Evolutionary conservation across 2,888 invertebrate species (phyloP).

Genomic region (Drosophila prostipennis): DNA sequence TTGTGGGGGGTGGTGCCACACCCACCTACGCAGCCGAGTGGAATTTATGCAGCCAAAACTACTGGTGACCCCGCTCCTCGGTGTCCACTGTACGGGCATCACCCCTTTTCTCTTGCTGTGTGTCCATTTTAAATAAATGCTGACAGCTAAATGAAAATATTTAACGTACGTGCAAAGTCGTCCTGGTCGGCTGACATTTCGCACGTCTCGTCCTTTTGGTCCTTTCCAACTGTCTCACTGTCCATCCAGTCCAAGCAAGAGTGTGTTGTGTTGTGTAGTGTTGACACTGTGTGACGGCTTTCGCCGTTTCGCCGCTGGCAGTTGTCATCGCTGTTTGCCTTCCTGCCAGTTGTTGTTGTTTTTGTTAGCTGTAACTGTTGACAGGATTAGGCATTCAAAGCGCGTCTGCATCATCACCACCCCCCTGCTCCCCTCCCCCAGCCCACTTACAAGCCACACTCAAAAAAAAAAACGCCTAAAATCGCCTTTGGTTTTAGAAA

Average conservation of each 20-base stretch:
- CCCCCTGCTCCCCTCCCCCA: not conserved
- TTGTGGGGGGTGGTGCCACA: slow-evolving; percentile 9
- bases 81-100: slow-evolving; percentile 11
- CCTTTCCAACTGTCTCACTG: not conserved
- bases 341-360: slow-evolving; percentile 30
- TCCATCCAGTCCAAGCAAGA: slow-evolving; percentile 4
- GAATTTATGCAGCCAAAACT: slow-evolving; percentile 38
- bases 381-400: slow-evolving; percentile 60
- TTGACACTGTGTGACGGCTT: slow-evolving; percentile 46
- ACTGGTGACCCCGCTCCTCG: not conserved
- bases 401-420: slow-evolving; percentile 45
- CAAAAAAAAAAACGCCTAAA: too few species aligned
- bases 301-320: slow-evolving; percentile 34
- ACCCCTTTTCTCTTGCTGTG: slow-evolving; percentile 23
- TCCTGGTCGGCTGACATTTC: slow-evolving; percentile 51
- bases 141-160: slow-evolving; percentile 77
- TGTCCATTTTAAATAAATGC: slow-evolving; percentile 70
- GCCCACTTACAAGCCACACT: slow-evolving; percentile 1
- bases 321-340: slow-evolving; percentile 39
- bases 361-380: slow-evolving; percentile 28
- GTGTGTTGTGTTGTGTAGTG: slow-evolving; percentile 14
- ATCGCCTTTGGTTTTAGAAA: too few species aligned
- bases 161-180: slow-evolving; percentile 67
- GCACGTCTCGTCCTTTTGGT: slow-evolving; percentile 32
- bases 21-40: slow-evolving; percentile 54